Base-by-base conservation (phyloP, 2,888 invertebrate species). In the Folsomia candida region DNA sequence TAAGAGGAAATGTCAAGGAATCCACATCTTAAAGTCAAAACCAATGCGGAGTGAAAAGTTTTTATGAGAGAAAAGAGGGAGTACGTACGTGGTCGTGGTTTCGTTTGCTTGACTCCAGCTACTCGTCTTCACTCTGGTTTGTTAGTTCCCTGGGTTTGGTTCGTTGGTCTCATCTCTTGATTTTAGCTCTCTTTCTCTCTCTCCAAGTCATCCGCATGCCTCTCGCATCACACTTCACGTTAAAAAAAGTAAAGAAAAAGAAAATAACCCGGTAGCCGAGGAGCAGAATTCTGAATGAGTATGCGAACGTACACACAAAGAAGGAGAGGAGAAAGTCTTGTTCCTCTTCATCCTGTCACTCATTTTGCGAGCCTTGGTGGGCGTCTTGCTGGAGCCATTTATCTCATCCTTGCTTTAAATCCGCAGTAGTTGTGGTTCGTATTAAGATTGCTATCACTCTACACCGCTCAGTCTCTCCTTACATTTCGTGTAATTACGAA, bases 81-180 rank as follows among this genome's bases (percentile, higher is more conserved):
- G 54, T 54, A 24, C 22, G 22, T 9, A 14, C 47, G 9, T 18
- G 54, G 3, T 4, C 59, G 25, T 6, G 59, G 59, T 25, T 25
- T 9, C 47, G 20, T n/a, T 57, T 6, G 57, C 20, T 57, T 6
- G 6, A n/a, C 57, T 57, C 6, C 57, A 57, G 20, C 57, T 22
- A 18, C n/a, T 57, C 6, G 57, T 6, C 29, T 29, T 29, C 14
- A 20, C 64, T 64, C 51, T 26, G 64, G 4, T 22, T 64, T 26
- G 51, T 64, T 64, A 51, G 64, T n/a, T 62, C 62, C 37, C 25
- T 64, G 47, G 24, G 64, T 47, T 64, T 64, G 64, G 64, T 51
- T 64, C 47, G 64, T 64, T 64, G 47, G 64, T 25, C 51, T 51
- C 47, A 20, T 64, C 51, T 64, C 51, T 28, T 64, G 22, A 18